Conservation (phyloP, 2,113 vertebrate genomes). For the Prolemur simus region DNA sequence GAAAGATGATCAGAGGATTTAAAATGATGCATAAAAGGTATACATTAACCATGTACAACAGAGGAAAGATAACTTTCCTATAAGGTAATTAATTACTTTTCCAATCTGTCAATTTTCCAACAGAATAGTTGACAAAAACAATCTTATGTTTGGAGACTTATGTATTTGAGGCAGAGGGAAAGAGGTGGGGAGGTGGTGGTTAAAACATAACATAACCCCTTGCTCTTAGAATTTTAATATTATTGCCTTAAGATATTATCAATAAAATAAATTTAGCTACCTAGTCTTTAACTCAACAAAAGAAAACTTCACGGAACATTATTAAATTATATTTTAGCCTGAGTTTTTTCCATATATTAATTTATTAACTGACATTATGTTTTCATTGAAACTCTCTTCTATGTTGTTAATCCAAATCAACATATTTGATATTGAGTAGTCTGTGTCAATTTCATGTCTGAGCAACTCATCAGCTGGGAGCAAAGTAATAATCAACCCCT, state of each 20-base stretch:
- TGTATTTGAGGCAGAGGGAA: background rate
- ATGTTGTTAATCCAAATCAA: slow-evolving; percentile 52
- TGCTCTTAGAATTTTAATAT: background rate
- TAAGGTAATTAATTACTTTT: background rate
- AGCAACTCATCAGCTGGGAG: slow-evolving; percentile 35
- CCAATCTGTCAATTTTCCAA: background rate
- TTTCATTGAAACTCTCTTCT: slow-evolving; percentile 43
- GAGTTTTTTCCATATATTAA: background rate
- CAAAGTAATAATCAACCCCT: slow-evolving; percentile 48
- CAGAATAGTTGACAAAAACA: background rate
- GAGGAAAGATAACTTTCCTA: background rate
- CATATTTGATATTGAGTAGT: slow-evolving; percentile 50
- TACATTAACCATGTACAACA: background rate
- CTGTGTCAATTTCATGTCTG: slow-evolving; percentile 56
- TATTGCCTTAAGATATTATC: background rate
- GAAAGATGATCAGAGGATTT: background rate
- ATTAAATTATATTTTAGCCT: slow-evolving; percentile 8
- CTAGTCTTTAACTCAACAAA: background rate
- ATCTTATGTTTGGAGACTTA: background rate
- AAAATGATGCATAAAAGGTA: background rate
- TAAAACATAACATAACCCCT: background rate
- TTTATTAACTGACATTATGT: slow-evolving; percentile 44
- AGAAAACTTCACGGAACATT: background rate
- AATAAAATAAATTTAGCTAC: background rate
- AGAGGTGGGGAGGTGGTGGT: rapidly evolving